Percentiles rank a stretch among this genome's conserved stretches.
Conservation (phyloP, 2,113 vertebrate species). For the Pagrus major region DNA sequence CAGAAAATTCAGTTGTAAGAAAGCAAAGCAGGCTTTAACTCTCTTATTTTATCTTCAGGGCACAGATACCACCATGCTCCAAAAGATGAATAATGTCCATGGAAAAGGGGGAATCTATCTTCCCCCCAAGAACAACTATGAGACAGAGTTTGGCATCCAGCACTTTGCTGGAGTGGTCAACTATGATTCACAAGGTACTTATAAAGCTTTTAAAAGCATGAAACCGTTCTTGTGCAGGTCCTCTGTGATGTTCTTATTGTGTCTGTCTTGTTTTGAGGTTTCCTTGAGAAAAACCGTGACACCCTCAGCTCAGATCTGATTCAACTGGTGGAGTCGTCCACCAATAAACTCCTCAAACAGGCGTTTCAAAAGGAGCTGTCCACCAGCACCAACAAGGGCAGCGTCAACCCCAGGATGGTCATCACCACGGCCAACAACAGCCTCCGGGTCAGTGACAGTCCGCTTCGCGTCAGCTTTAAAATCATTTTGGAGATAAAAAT, state of each 20-base stretch:
- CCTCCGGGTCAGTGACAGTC: conserved; percentile 65
- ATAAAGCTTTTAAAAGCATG: not conserved
- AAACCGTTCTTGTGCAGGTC: not conserved
- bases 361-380: conserved; percentile 85
- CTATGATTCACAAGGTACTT: conserved; percentile 92
- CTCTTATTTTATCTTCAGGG: conserved; percentile 82
- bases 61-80: conserved; percentile 92
- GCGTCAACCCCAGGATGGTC: conserved; percentile 69
- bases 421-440: conserved; percentile 69
- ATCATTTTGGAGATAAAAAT: not conserved
- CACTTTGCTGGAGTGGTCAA: conserved; percentile 95
- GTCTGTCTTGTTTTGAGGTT: conserved; percentile 82
- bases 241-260: not conserved
- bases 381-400: conserved; percentile 48
- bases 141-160: conserved; percentile 90
- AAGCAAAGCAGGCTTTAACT: conserved; percentile 3
- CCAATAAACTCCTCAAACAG: conserved; percentile 91
- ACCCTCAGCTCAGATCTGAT: conserved; percentile 89
- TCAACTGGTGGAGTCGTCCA: conserved; percentile 88
- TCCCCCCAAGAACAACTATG: conserved; percentile 89
- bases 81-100: conserved; percentile 90
- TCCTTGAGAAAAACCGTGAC: conserved; percentile 97
- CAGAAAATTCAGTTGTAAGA: not conserved
- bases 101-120: conserved; percentile 88
- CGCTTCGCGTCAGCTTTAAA: not conserved